phyloP scores from a whole-genome alignment of 2,797 vertebrate species.

The Sebastolobus altivelis region DNA sequence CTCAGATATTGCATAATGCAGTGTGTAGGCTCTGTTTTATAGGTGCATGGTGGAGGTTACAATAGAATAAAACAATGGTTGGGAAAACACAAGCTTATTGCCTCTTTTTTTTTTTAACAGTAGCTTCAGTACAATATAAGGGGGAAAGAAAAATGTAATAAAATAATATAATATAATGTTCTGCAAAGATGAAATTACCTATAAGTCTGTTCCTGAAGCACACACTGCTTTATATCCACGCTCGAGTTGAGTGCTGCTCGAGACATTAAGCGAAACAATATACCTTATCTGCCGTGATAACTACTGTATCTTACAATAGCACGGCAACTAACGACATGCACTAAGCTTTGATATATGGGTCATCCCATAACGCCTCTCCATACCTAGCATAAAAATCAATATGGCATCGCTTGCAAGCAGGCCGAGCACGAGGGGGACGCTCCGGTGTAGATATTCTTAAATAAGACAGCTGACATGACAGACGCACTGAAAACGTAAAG shows the following conservation, averaged over 20 bases:
- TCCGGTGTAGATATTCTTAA: slow-evolving; percentile 51
- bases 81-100: slow-evolving; percentile 10
- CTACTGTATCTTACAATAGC: slow-evolving; percentile 30
- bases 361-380: slow-evolving; percentile 10
- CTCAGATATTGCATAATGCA: slow-evolving; percentile 13
- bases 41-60: neutral
- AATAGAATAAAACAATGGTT: slow-evolving; percentile 19
- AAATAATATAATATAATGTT: slow-evolving; percentile 21
- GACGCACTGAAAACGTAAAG: slow-evolving; percentile 19
- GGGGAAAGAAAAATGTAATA: slow-evolving; percentile 14
- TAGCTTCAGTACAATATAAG: neutral
- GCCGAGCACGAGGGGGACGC: slow-evolving; percentile 10
- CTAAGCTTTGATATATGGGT: slow-evolving; percentile 39
- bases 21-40: slow-evolving; percentile 4
- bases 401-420: slow-evolving; percentile 29
- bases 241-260: slow-evolving; percentile 22
- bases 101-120: slow-evolving; percentile 1
- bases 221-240: slow-evolving; percentile 36
- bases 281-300: slow-evolving; percentile 49
- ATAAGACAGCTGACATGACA: slow-evolving; percentile 57
- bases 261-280: slow-evolving; percentile 59
- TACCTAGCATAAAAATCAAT: slow-evolving; percentile 57
- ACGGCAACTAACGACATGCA: slow-evolving; percentile 35
- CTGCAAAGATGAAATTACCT: slow-evolving; percentile 48
- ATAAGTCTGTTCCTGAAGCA: slow-evolving; percentile 40